Conservation (phyloP, 2,888 invertebrate species). For the Taphrorychus bicolor region DNA sequence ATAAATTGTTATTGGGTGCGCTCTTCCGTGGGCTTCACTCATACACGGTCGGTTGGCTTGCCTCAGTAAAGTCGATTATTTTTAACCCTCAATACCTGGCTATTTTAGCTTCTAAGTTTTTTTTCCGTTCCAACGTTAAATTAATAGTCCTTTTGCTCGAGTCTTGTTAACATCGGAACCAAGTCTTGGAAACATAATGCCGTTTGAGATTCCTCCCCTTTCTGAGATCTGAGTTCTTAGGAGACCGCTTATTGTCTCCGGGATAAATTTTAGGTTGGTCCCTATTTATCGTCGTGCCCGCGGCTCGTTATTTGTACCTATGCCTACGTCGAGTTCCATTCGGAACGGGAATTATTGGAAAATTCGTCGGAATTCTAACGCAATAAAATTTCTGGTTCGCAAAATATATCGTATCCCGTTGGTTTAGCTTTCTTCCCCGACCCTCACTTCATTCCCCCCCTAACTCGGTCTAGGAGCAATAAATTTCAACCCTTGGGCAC, state of each 20-base stretch:
- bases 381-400: background rate
- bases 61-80: too few species aligned
- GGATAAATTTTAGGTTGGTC: conserved; percentile 7
- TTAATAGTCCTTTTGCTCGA: background rate
- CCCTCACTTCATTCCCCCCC: background rate
- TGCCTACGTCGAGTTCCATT: background rate
- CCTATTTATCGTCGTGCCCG: background rate
- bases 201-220: conserved; percentile 1
- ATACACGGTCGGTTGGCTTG: too few species aligned
- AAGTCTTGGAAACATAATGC: background rate
- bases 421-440: background rate
- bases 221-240: conserved; percentile 5
- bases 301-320: background rate
- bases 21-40: too few species aligned
- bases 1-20: too few species aligned
- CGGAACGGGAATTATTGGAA: background rate
- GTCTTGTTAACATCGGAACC: background rate
- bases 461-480: background rate
- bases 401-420: background rate
- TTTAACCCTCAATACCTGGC: background rate
- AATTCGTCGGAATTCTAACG: background rate
- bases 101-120: background rate
- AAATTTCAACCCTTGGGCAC: background rate
- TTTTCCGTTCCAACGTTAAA: background rate
- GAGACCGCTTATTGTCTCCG: conserved; percentile 3